Percentiles rank a stretch among this genome's conserved stretches.
Evolutionary conservation across 2,113 vertebrate genomes (phyloP).

Genomic region (Rhinolophus sinicus): DNA sequence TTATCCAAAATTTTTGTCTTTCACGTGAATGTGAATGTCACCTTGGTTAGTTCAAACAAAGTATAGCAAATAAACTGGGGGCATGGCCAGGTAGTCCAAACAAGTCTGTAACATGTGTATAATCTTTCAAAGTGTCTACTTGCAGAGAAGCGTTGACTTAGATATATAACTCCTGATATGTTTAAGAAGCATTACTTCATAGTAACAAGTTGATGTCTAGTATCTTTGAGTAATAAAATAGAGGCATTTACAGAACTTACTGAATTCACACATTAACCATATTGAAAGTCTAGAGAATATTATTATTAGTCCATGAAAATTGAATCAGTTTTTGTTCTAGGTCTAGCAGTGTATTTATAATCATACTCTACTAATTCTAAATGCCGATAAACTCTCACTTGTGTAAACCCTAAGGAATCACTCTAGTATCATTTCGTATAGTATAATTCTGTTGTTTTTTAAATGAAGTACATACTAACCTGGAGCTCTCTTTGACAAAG

Average conservation of each 20-base stretch:
- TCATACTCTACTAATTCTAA: background rate
- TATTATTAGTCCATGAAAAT: slow-evolving; percentile 17
- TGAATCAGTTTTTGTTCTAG: background rate
- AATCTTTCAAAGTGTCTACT: background rate
- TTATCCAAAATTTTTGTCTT: background rate
- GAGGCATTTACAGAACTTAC: background rate
- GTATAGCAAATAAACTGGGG: background rate
- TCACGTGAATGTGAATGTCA: background rate
- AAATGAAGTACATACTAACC: background rate
- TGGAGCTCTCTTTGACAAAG: background rate
- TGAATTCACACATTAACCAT: background rate
- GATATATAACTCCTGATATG: background rate
- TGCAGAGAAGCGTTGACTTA: background rate
- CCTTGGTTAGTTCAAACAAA: background rate
- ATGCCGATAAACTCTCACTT: background rate
- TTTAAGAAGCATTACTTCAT: background rate
- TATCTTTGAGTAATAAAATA: background rate
- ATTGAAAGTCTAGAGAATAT: background rate
- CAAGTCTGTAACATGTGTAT: background rate
- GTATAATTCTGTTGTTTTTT: background rate
- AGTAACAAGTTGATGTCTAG: background rate
- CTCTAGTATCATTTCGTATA: background rate
- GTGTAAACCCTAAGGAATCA: background rate
- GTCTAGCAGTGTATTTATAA: background rate
- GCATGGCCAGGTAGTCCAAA: background rate